Conservation (phyloP, 1,140 invertebrate species). For the Brachionus koreanus region DNA sequence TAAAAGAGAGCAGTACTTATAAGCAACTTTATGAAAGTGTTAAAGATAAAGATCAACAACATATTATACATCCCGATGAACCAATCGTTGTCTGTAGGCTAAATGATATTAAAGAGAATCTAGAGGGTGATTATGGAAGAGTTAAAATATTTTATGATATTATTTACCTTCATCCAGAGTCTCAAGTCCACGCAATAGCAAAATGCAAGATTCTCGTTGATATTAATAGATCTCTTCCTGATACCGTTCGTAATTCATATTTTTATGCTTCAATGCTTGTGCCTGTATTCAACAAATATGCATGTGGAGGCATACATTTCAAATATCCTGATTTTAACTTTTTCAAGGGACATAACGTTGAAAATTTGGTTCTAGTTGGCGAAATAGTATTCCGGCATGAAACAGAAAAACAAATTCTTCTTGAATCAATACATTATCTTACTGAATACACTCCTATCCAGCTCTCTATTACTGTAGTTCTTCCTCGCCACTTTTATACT, state of each 20-base stretch:
- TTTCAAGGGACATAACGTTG: not conserved
- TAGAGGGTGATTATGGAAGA: not conserved
- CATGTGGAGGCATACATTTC: not conserved
- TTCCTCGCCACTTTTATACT: not conserved
- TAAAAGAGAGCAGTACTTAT: not conserved
- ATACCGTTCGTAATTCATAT: not conserved
- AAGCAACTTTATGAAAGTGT: not conserved
- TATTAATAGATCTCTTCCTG: not conserved
- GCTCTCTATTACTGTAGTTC: not conserved
- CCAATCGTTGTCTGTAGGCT: not conserved
- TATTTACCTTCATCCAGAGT: not conserved
- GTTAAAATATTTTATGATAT: not conserved
- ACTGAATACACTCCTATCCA: not conserved
- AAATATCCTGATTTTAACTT: constrained; percentile 22
- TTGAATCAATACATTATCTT: not conserved
- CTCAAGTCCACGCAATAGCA: not conserved
- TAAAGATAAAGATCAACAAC: not conserved
- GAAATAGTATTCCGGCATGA: not conserved
- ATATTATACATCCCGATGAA: not conserved
- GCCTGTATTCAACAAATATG: not conserved
- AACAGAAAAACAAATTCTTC: not conserved
- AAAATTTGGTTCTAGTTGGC: not conserved
- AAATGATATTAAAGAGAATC: not conserved
- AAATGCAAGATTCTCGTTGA: not conserved
- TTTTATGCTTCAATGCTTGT: not conserved